Base-by-base conservation (phyloP, 2,797 vertebrate genomes). In the Neosilurus mollespiculum region DNA sequence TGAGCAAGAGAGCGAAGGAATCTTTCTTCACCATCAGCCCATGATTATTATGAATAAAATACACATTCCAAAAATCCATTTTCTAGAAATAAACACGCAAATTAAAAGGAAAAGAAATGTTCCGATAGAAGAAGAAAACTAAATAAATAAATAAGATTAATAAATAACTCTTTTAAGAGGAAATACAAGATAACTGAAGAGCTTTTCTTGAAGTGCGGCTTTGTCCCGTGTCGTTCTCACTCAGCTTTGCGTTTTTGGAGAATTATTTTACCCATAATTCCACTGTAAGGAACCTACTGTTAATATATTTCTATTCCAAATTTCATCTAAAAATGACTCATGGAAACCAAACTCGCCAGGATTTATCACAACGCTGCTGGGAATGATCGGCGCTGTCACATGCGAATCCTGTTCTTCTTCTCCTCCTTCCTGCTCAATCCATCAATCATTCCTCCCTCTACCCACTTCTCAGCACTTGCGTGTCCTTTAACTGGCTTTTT, bases 401-500 rank as follows among this genome's bases (percentile, higher is more conserved):
- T 24, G 5, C 8, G 37, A 51, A 22, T n/a, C 53, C 26, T 34
- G 26, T 34, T 58, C 18, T 12, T 34, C 53, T 22, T 24, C 9
- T 59, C 51, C 61, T 69, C 30, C 15, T 37, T 30, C 22, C 82
- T 24, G 16, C 30, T 56, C 49, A 26, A 64, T 65, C 56, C 62
- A 75, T 69, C 59, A 78, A 54, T 75, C 78, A 76, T n/a, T 56
- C 53, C 15, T 62, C 26, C 20, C 24, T 79, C 10, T 77, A 53
- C 10, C 73, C 56, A 34, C 64, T 22, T 81, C 58, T 58, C 78
- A 0, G 34, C 9, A 10, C 37, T 56, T 24, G 26, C 5, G 15
- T 53, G 64, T 66, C 70, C 37, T 70, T n/a, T 15, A 49, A 61
- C 16, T 3, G 3, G 6, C 26, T 26, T 14, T 37, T 18, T 56